Base-by-base conservation (phyloP, 2,888 invertebrate species). In the Melanotus villosus region DNA sequence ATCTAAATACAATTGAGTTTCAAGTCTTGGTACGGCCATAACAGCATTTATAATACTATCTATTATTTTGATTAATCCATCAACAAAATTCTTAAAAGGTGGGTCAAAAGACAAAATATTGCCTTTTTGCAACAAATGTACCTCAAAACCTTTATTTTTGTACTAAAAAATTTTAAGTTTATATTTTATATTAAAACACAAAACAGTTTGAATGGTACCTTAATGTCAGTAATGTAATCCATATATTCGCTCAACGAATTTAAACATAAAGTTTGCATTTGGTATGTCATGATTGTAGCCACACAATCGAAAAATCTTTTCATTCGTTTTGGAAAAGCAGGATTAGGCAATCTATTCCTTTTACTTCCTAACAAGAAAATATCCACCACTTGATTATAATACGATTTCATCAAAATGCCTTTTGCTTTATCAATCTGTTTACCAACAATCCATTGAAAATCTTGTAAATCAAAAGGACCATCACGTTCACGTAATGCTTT, bases 201-300 rank as follows among this genome's bases (percentile, higher is more conserved):
- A 47, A 21, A 57, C 85, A 80, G n/a, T n/a, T n/a, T n/a, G n/a
- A n/a, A n/a, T n/a, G n/a, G n/a, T 87, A 95, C 96, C 80, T 90
- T 90, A 74, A 92, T 90, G 80, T 93, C 93, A 73, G 91, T 87
- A 32, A 97, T 88, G 75, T 93, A 94, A 56, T 92, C 86, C 0
- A 93, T 91, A 80, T 90, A 97, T 73, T 93, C 92, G 54, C 89
- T 86, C 78, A 97, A 88, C 2, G 96, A 96, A 76, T 91, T 89
- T 41, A 95, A 86, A 75, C 94, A 94, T 30, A 97, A 83, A 18
- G 90, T 90, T 82, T 96, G 95, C 65, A 98, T 85, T 78, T 96
- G 94, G 77, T 91, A 91, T 0, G 95, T 94, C 97, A 97, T 97
- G 38, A 97, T 87, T 23, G 92, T 91, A 0, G 92, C 92, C 0